Base-by-base conservation (phyloP, 2,113 vertebrate species). In the Tenebrosternarchus preto region DNA sequence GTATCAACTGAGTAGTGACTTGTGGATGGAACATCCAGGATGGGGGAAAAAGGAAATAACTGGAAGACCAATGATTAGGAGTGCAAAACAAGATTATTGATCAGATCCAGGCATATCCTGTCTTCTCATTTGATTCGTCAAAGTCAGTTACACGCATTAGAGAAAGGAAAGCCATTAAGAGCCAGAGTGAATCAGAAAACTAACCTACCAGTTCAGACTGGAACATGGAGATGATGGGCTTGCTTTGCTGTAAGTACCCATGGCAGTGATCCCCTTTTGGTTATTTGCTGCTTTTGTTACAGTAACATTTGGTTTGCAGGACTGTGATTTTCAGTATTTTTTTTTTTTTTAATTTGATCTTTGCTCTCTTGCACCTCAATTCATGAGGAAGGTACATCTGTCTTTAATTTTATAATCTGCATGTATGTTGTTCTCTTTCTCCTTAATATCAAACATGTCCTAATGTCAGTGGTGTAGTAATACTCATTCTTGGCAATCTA, bases 171-270 rank as follows among this genome's bases (percentile, higher is more conserved):
- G 33, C 64, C 46, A 46, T 82, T 80, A 76, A 80, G 72, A 55
- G 72, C 76, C 80, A 31, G 73, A 81, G 66, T 74, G 80, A 85
- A 77, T 80, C 72, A 79, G 75, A 80, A 82, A 85, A 61, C 70
- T 80, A 80, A 80, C 82, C 83, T 82, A 39, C 83, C 83, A 85
- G 50, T 85, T 85, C 82, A 82, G 79, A 79, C 80, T 84, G 85
- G 84, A 84, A 77, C 82, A 31, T 82, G 85, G 82, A 80, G 85
- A 82, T 83, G 79, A 84, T 85, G 84, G 73, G 81, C 80, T 82
- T 81, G 77, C 73, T 76, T 83, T 82, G 80, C 84, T 80, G 86
- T 87, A 87, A 87, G 86, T 87, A 87, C 84, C 74, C 75, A 69
- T 61, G 55, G 71, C 83, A 79, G 80, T 57, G 74, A 84, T 76